Percentiles rank a stretch among this genome's conserved stretches.
Evolutionary conservation across 2,888 invertebrate species (phyloP).

Genomic region (Mesorhabditis spiculigera): DNA sequence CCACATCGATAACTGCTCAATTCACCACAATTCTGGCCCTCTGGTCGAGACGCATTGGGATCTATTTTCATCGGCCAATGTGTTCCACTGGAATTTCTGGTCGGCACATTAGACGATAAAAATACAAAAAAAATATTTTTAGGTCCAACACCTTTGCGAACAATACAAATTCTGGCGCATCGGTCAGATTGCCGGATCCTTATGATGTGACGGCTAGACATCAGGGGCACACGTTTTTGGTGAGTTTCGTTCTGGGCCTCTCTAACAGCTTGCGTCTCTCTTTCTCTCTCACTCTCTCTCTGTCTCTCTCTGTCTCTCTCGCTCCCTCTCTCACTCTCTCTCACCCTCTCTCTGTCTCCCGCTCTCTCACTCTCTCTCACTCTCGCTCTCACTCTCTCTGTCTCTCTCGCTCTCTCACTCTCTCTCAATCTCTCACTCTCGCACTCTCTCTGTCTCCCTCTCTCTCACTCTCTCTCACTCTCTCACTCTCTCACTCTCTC

Average conservation of each 20-base stretch:
- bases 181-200: constrained; percentile 74
- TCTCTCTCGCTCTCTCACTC: too few species aligned
- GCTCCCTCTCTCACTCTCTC: too few species aligned
- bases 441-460: too few species aligned
- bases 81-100: constrained; percentile 81
- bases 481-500: too few species aligned
- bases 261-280: too few species aligned
- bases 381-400: too few species aligned
- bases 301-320: too few species aligned
- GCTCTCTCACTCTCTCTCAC: too few species aligned
- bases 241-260: constrained; percentile 9
- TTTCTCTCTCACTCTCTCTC: too few species aligned
- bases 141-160: constrained; percentile 69
- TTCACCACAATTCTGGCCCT: constrained; percentile 78
- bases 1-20: constrained; percentile 78
- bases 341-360: too few species aligned
- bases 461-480: too few species aligned
- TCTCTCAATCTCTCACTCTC: too few species aligned
- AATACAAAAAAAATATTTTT: background rate
- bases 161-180: constrained; percentile 81
- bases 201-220: constrained; percentile 48
- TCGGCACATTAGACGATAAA: background rate
- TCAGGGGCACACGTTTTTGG: constrained; percentile 39
- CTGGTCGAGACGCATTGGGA: constrained; percentile 74
- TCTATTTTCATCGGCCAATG: constrained; percentile 88